Evolutionary conservation across 1,140 invertebrate genomes (phyloP).

Genomic region (Drosophila repleta): DNA sequence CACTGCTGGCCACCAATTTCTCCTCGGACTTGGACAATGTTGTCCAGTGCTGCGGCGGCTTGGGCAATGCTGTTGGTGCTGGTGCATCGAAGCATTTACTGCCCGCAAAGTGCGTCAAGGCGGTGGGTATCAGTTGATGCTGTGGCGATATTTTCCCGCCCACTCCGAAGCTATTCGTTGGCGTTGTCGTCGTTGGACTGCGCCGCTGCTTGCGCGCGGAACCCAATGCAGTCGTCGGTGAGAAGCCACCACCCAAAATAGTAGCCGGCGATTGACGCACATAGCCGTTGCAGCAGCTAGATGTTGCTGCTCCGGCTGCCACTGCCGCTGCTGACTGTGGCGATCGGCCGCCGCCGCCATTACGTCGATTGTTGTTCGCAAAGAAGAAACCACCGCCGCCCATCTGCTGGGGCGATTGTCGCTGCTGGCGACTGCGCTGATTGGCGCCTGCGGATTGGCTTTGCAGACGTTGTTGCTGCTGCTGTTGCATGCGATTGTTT

Average conservation of each 20-base stretch:
- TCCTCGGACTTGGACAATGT: slow-evolving; percentile 73
- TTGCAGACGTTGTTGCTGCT: slow-evolving; percentile 51
- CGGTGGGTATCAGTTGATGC: slow-evolving; percentile 76
- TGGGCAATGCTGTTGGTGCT: slow-evolving; percentile 86
- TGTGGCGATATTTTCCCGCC: slow-evolving; percentile 75
- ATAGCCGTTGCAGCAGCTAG: slow-evolving; percentile 21
- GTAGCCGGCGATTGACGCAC: slow-evolving; percentile 74
- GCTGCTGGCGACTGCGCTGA: slow-evolving; percentile 59
- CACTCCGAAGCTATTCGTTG: slow-evolving; percentile 20
- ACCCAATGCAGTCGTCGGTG: slow-evolving; percentile 37
- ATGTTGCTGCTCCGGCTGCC: slow-evolving; percentile 4
- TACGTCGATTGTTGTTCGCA: slow-evolving; percentile 63
- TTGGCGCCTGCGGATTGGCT: slow-evolving; percentile 63
- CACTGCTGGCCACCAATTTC: slow-evolving; percentile 62
- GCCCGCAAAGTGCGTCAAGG: slow-evolving; percentile 85
- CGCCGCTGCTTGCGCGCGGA: slow-evolving; percentile 73
- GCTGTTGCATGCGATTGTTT: slow-evolving; percentile 57
- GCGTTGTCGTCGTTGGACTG: slow-evolving; percentile 52
- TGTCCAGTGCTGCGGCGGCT: slow-evolving; percentile 87
- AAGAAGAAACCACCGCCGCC: slow-evolving; percentile 67
- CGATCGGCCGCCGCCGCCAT: slow-evolving; percentile 55
- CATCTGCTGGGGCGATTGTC: slow-evolving; percentile 69
- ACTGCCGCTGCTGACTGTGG: slow-evolving; percentile 43
- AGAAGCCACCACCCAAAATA: slow-evolving; percentile 77
- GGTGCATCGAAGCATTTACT: slow-evolving; percentile 87